These are phyloP conservation scores for Zaprionus lineosus DNA, from an alignment of 2,888 invertebrate genomes.

Conservation along the genomic window DNA sequence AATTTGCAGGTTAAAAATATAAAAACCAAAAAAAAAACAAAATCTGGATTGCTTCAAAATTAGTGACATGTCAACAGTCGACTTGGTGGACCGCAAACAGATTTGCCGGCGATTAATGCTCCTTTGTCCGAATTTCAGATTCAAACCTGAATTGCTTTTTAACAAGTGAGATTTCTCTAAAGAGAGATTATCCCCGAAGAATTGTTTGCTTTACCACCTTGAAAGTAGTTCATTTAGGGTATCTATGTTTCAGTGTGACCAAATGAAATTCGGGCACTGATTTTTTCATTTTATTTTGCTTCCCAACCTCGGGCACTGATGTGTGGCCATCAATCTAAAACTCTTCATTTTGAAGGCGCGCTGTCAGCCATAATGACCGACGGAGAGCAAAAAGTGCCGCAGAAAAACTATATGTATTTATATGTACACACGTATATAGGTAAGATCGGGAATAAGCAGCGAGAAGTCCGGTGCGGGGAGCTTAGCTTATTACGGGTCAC, in stretches of 20 bases:
- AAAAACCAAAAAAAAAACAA: background rate
- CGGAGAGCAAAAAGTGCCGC: slow-evolving; percentile 61
- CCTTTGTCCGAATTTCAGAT: background rate
- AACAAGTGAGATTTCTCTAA: too few species aligned
- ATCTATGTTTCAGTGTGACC: slow-evolving; percentile 4
- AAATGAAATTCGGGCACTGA: too few species aligned
- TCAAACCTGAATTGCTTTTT: background rate
- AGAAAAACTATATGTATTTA: slow-evolving; percentile 26
- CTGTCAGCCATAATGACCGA: slow-evolving; percentile 75
- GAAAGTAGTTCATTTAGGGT: slow-evolving; percentile 18
- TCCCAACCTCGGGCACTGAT: slow-evolving; percentile 61
- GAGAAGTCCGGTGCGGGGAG: slow-evolving; percentile 7
- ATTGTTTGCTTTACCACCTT: too few species aligned
- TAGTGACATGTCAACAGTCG: slow-evolving; percentile 74
- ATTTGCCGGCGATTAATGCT: slow-evolving; percentile 6
- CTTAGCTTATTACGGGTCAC: slow-evolving; percentile 63
- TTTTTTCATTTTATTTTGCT: slow-evolving; percentile 3
- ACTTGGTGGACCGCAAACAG: slow-evolving; percentile 30
- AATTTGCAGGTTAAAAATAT: slow-evolving; percentile 38
- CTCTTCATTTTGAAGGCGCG: slow-evolving; percentile 77
- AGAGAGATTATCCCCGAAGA: too few species aligned
- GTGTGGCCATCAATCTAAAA: slow-evolving; percentile 76
- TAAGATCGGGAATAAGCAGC: slow-evolving; percentile 41
- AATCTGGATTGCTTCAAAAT: slow-evolving; percentile 56
- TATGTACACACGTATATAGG: too few species aligned